Conservation (phyloP, 2,797 vertebrate genomes). For the Phrynocephalus guinanensis region DNA sequence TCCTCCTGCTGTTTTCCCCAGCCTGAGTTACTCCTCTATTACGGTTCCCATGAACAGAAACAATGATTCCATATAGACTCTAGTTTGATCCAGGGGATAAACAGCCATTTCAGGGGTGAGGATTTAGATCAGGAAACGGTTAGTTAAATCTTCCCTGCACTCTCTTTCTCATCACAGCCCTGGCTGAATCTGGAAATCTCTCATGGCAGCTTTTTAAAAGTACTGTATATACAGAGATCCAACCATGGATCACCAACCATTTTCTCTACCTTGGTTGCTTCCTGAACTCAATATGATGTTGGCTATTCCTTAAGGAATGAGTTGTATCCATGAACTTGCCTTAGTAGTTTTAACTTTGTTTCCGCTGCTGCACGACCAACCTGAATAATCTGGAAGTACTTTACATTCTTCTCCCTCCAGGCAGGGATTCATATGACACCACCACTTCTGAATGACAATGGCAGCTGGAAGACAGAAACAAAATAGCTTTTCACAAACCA, state of each 20-base stretch:
- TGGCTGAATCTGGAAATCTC: background rate
- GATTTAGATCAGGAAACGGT: background rate
- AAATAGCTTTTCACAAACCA: background rate
- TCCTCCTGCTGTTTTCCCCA: no score
- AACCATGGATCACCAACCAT: background rate
- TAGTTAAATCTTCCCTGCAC: background rate
- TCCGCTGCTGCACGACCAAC: slow-evolving; percentile 86
- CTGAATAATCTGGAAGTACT: slow-evolving; percentile 83
- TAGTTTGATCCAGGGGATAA: no score
- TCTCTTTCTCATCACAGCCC: background rate
- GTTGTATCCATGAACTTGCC: slow-evolving; percentile 71
- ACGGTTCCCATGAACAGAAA: background rate
- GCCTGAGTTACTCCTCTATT: background rate
- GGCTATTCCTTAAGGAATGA: background rate
- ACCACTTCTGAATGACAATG: slow-evolving; percentile 83
- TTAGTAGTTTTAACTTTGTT: slow-evolving; percentile 87
- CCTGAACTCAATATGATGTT: background rate
- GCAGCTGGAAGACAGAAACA: slow-evolving; percentile 75
- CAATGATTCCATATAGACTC: background rate
- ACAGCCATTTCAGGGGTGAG: background rate
- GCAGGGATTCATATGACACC: slow-evolving; percentile 85
- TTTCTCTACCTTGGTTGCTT: background rate
- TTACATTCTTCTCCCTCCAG: slow-evolving; percentile 84
- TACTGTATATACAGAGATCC: background rate
- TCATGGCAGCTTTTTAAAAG: background rate